Evolutionary conservation across 2,797 vertebrate genomes (phyloP).

Genomic region (Poeciliopsis paucimaculata): DNA sequence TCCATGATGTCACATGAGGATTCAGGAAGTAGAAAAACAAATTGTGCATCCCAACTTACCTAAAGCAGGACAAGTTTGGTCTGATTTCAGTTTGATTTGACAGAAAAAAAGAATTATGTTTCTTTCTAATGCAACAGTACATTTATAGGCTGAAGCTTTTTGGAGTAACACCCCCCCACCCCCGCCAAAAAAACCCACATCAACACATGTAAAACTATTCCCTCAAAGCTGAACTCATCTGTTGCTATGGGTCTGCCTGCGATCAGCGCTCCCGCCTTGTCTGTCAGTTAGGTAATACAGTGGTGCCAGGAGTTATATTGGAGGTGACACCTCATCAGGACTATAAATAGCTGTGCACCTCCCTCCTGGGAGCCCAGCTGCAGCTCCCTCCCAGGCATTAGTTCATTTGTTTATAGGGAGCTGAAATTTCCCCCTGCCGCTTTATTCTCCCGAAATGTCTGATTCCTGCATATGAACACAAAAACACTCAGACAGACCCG

Average conservation of each 20-base stretch:
- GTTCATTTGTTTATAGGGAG: constrained; percentile 66
- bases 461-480: constrained; percentile 9
- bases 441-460: constrained; percentile 48
- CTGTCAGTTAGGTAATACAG: constrained; percentile 60
- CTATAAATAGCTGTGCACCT: constrained; percentile 74
- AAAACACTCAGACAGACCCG: constrained; percentile 4
- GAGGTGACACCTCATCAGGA: constrained; percentile 69
- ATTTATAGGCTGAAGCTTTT: constrained; percentile 10
- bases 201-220: neutral
- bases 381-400: constrained; percentile 62
- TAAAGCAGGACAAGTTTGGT: neutral
- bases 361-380: constrained; percentile 67
- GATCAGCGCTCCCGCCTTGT: constrained; percentile 21
- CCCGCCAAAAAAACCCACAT: constrained; percentile 11
- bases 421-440: constrained; percentile 55
- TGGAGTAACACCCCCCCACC: constrained; percentile 4
- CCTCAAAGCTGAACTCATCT: constrained; percentile 40
- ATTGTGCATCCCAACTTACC: neutral
- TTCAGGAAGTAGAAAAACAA: neutral
- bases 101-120: neutral
- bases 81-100: neutral
- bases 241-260: constrained; percentile 13
- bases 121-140: neutral
- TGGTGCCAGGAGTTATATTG: constrained; percentile 57
- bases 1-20: neutral